Evolutionary conservation across 23 tunicate species (phyloP).

Genomic region (Halocynthia roretzi): DNA sequence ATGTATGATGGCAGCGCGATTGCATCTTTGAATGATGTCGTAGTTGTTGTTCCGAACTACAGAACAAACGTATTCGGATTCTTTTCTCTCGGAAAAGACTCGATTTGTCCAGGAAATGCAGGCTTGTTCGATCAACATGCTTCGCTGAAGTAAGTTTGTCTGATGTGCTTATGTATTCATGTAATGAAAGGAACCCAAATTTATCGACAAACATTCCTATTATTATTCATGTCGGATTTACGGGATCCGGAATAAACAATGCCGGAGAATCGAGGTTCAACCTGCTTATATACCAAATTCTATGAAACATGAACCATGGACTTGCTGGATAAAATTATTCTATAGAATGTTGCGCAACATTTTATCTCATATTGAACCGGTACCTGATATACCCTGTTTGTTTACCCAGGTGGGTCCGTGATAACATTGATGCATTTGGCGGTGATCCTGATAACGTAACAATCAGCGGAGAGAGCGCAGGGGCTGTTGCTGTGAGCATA

Average conservation of each 20-base stretch:
- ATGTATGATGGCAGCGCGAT: conserved; percentile 33
- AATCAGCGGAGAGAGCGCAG: conserved; percentile 53
- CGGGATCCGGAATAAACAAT: neutral
- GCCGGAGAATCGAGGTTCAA: neutral
- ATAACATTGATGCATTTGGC: conserved; percentile 36
- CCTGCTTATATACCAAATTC: neutral
- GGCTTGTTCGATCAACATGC: conserved; percentile 58
- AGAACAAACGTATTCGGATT: conserved; percentile 57
- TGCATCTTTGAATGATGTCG: conserved; percentile 50
- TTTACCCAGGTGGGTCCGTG: conserved; percentile 36
- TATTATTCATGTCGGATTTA: neutral
- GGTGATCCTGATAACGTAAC: conserved; percentile 45
- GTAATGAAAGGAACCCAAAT: neutral
- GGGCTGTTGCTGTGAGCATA: conserved; percentile 27
- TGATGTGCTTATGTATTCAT: neutral
- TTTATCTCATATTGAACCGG: no score
- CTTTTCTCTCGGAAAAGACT: conserved; percentile 33
- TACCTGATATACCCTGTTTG: neutral
- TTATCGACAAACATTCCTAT: neutral
- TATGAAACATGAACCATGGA: neutral
- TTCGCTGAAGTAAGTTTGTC: conserved; percentile 55
- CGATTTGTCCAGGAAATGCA: conserved; percentile 61
- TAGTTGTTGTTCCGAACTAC: conserved; percentile 67
- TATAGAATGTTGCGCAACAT: no score
- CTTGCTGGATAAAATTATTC: neutral